Base-by-base conservation (phyloP, 2,888 invertebrate genomes). In the Meiosimyza decipiens region DNA sequence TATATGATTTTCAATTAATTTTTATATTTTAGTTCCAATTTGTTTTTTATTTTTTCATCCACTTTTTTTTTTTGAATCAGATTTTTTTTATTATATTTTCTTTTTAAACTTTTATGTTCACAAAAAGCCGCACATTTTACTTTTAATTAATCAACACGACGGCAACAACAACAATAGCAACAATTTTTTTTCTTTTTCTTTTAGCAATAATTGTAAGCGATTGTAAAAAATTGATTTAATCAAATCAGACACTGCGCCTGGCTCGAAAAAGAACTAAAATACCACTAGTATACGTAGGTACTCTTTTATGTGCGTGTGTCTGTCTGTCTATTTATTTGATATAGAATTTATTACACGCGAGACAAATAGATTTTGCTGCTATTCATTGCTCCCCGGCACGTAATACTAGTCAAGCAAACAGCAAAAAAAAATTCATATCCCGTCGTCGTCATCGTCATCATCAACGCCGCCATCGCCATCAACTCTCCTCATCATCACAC, bases 351-450 rank as follows among this genome's bases (percentile, higher is more conserved):
- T 51, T 33, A 77, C 76, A 77, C 78, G 78, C 78, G 79, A 79
- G 79, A 80, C 78, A 77, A 79, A 77, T 78, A 77, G 78, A 78
- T 80, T 81, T 78, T 80, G 80, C 82, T 78, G 74, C 79, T 82
- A 84, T 84, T 84, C 84, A 84, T 81, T 81, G 84, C 84, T 82
- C 82, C 84, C 84, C 85, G 84, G 84, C 84, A 84, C 83, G 84
- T 84, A 84, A 85, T 82, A 84, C 84, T 84, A 84, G 80, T 84
- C 82, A 81, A 79, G 80, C 80, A 77, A 79, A 81, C 80, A 80
- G 79, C 81, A 84, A 84, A 85, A 83, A 28, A 84, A 84, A 84
- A 83, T 84, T 83, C 83, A 84, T 83, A 84, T 84, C 84, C 85
- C 82, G 77, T 79, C 78, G 77, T 82, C 78, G 49, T 76, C 73